These are phyloP conservation scores for Corydoras maculifer DNA, from an alignment of 2,113 vertebrate genomes.

Conservation along the genomic window DNA sequence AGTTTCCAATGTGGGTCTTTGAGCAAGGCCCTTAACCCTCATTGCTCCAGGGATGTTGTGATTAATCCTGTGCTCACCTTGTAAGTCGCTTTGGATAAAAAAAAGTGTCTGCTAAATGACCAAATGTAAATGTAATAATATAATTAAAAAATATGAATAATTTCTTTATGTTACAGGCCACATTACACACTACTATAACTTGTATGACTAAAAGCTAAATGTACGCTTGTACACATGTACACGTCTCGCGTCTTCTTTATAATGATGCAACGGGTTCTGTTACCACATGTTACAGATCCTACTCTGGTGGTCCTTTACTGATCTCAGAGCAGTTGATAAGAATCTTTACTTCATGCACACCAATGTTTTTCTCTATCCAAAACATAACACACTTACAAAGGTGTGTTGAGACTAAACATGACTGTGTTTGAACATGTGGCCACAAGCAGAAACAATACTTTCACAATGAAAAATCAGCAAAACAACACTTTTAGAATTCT, in stretches of 20 bases:
- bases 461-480: neutral
- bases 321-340: conserved; percentile 60
- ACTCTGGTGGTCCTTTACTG: conserved; percentile 68
- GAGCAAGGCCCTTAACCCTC: too few relatives aligned
- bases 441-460: conserved; percentile 21
- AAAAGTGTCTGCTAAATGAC: too few relatives aligned
- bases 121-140: too few relatives aligned
- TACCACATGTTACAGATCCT: conserved; percentile 49
- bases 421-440: conserved; percentile 30
- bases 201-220: too few relatives aligned
- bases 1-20: too few relatives aligned
- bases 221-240: neutral
- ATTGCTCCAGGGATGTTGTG: too few relatives aligned
- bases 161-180: too few relatives aligned
- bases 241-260: conserved; percentile 1
- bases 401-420: conserved; percentile 32
- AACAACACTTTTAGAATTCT: too few relatives aligned
- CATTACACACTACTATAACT: too few relatives aligned
- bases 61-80: too few relatives aligned
- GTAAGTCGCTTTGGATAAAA: too few relatives aligned
- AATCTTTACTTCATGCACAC: conserved; percentile 57
- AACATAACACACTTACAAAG: conserved; percentile 54
- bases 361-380: conserved; percentile 46
- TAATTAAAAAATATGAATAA: too few relatives aligned
- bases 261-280: conserved; percentile 50